phyloP scores from a whole-genome alignment of 2,797 vertebrate species.

The Ptychadena robeensis region DNA sequence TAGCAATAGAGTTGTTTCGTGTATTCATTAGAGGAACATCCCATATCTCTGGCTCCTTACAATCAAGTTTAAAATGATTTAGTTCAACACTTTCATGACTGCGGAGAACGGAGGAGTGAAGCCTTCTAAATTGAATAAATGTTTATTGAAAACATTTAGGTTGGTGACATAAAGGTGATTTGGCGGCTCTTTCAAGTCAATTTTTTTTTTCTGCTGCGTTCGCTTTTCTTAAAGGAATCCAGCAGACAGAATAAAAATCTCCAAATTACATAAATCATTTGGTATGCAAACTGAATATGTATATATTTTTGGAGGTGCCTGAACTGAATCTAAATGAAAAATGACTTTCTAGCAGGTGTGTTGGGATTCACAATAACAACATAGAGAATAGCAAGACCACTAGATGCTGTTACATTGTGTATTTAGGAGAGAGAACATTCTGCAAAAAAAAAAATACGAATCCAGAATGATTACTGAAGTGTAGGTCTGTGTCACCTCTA shows the following conservation, averaged over 20 bases:
- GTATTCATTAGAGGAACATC: conserved; percentile 65
- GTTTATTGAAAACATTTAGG: conserved; percentile 68
- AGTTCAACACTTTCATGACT: conserved; percentile 62
- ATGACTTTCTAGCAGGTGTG: neutral
- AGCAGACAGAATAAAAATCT: neutral
- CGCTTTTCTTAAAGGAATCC: conserved; percentile 5
- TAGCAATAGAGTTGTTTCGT: conserved; percentile 56
- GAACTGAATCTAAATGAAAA: neutral
- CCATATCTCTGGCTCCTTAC: conserved; percentile 49
- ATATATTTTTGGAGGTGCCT: neutral
- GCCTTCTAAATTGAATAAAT: conserved; percentile 63
- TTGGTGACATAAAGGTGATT: conserved; percentile 44
- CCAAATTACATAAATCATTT: neutral
- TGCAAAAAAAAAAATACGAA: neutral
- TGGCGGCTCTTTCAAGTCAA: conserved; percentile 11
- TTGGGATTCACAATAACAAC: neutral
- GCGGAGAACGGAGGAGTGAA: conserved; percentile 62
- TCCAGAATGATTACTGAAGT: no score
- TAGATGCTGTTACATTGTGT: no score
- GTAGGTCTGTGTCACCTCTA: no score
- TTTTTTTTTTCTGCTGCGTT: conserved; percentile 25
- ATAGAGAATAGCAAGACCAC: neutral
- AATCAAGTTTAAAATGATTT: conserved; percentile 68
- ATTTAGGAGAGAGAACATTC: neutral
- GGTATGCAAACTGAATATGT: neutral